Percentiles rank a stretch among this genome's conserved stretches.
Evolutionary conservation across 2,888 invertebrate species (phyloP).

Genomic region (Ophioninae sp.): DNA sequence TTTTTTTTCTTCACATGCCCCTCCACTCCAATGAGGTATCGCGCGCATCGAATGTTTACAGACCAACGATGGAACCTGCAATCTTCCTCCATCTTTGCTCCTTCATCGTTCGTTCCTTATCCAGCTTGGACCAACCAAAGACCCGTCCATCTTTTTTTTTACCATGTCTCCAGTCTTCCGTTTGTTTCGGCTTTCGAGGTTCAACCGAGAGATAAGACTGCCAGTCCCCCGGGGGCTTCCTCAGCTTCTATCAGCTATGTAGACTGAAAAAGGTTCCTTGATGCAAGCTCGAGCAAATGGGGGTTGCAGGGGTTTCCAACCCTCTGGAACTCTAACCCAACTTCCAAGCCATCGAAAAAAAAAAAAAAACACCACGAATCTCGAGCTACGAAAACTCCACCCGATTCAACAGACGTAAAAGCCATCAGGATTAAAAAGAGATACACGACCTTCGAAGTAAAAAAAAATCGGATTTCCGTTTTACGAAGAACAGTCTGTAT

Average conservation of each 20-base stretch:
- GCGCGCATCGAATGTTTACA: neutral
- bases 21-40: conserved; percentile 52
- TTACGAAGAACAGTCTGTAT: conserved; percentile 20
- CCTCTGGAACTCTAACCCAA: conserved; percentile 12
- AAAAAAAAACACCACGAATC: conserved; percentile 46
- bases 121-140: conserved; percentile 16
- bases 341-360: conserved; percentile 46
- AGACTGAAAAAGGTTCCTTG: conserved; percentile 21
- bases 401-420: conserved; percentile 62
- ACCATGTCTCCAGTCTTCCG: conserved; percentile 27
- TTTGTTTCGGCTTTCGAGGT: conserved; percentile 52
- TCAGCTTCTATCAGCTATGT: conserved; percentile 47
- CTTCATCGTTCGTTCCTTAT: conserved; percentile 47
- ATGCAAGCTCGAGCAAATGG: conserved; percentile 34
- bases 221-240: conserved; percentile 54
- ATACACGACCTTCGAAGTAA: too few relatives aligned
- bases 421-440: conserved; percentile 45
- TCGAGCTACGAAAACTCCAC: conserved; percentile 46
- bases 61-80: conserved; percentile 9
- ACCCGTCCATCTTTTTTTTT: conserved; percentile 18
- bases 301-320: conserved; percentile 32
- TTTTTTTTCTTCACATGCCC: conserved; percentile 66
- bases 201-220: conserved; percentile 57
- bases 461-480: neutral
- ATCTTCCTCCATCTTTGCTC: conserved; percentile 21